These are phyloP conservation scores for Hydriomena furcata DNA, from an alignment of 2,888 invertebrate species.

Conservation along the genomic window DNA sequence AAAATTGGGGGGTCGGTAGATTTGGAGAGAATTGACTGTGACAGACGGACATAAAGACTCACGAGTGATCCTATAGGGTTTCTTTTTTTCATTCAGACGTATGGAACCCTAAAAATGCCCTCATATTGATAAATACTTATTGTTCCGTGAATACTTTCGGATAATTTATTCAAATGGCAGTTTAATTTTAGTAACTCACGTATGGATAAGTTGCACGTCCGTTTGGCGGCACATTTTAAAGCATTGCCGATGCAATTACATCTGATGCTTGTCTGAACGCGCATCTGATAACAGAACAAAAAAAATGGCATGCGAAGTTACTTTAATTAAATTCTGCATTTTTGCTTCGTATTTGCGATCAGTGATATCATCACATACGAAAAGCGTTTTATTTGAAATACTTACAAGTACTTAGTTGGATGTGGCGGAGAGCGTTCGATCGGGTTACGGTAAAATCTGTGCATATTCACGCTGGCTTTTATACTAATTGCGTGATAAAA, in stretches of 20 bases:
- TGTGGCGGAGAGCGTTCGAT: constrained; percentile 25
- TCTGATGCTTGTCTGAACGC: constrained; percentile 66
- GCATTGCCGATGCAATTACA: constrained; percentile 70
- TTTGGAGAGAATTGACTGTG: too few relatives aligned
- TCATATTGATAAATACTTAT: constrained; percentile 14
- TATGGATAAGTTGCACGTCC: constrained; percentile 46
- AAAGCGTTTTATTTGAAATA: constrained; percentile 54
- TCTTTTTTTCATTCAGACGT: too few relatives aligned
- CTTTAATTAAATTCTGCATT: constrained; percentile 72
- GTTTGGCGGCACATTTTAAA: constrained; percentile 65
- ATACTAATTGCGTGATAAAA: constrained; percentile 39
- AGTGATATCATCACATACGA: constrained; percentile 54
- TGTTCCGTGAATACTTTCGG: constrained; percentile 9
- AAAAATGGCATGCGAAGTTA: constrained; percentile 63
- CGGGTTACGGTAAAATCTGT: constrained; percentile 12
- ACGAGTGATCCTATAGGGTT: too few relatives aligned
- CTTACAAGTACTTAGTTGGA: constrained; percentile 54
- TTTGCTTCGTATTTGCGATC: constrained; percentile 51
- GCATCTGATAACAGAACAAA: constrained; percentile 72
- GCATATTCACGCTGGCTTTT: constrained; percentile 13
- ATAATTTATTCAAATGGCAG: constrained; percentile 21
- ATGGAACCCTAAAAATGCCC: constrained; percentile 28
- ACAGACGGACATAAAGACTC: too few relatives aligned
- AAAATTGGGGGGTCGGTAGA: too few relatives aligned
- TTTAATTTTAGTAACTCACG: constrained; percentile 17